Evolutionary conservation across 2,797 vertebrate species (phyloP).

Genomic region (Leptodactylus fallax): DNA sequence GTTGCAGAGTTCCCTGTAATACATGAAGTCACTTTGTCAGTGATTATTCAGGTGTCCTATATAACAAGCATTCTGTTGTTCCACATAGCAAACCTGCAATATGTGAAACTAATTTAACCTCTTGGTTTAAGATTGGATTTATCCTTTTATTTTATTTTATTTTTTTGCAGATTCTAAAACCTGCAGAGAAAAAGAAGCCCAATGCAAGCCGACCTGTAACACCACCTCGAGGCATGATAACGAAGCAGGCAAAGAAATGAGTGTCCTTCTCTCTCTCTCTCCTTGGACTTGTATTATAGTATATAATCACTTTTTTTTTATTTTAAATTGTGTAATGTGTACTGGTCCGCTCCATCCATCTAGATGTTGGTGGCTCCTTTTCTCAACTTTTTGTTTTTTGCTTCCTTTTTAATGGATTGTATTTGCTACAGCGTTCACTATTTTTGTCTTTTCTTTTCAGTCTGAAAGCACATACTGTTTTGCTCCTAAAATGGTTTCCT

Average conservation of each 20-base stretch:
- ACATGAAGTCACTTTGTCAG: too few relatives aligned
- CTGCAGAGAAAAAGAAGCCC: slow-evolving; percentile 98
- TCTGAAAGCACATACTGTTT: slow-evolving; percentile 68
- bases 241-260: slow-evolving; percentile 99
- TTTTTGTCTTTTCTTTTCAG: slow-evolving; percentile 65
- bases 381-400: slow-evolving; percentile 33
- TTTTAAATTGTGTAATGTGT: slow-evolving; percentile 78
- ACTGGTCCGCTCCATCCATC: slow-evolving; percentile 80
- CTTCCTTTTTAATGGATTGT: slow-evolving; percentile 71
- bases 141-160: background rate
- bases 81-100: too few relatives aligned
- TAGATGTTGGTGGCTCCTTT: slow-evolving; percentile 76
- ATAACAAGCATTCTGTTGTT: too few relatives aligned
- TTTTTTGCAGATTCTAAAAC: slow-evolving; percentile 91
- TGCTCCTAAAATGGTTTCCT: slow-evolving; percentile 66
- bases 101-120: too few relatives aligned
- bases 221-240: slow-evolving; percentile 96
- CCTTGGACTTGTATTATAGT: slow-evolving; percentile 81
- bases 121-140: too few relatives aligned
- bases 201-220: slow-evolving; percentile 96
- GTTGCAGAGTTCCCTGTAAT: too few relatives aligned
- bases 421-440: slow-evolving; percentile 80
- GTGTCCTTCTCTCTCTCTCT: slow-evolving; percentile 72
- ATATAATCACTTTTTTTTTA: slow-evolving; percentile 79
- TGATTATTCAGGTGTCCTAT: too few relatives aligned